Evolutionary conservation across 2,113 vertebrate species (phyloP).

Genomic region (Tursiops truncatus): DNA sequence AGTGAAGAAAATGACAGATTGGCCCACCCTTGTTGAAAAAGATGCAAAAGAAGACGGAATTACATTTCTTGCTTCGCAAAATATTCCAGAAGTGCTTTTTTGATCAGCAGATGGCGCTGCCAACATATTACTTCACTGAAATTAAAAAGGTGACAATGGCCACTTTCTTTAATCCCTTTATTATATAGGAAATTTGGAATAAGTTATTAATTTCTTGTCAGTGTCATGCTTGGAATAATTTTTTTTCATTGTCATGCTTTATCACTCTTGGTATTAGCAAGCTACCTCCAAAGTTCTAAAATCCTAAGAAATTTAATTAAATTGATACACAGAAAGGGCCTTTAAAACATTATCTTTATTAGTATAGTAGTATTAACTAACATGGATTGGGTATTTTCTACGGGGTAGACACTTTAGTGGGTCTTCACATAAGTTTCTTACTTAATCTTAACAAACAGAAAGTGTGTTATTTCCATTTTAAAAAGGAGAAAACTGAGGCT

Average conservation of each 20-base stretch:
- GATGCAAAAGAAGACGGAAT: not conserved
- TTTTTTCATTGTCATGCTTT: not conserved
- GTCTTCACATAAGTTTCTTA: not conserved
- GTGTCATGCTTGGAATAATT: not conserved
- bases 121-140: constrained; percentile 10
- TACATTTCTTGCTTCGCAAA: not conserved
- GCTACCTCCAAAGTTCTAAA: not conserved
- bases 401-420: not conserved
- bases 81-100: not conserved
- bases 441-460: not conserved
- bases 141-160: not conserved
- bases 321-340: not conserved
- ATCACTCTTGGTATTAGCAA: not conserved
- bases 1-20: not conserved
- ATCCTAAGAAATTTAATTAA: not conserved
- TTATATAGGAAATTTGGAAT: not conserved
- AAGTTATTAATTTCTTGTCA: not conserved
- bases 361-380: not conserved
- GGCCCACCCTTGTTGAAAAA: not conserved
- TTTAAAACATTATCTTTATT: not conserved
- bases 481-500: not conserved
- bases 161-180: not conserved
- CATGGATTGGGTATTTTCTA: not conserved
- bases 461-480: not conserved
- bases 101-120: constrained; percentile 51